Base-by-base conservation (phyloP, 2,113 vertebrate genomes). In the Lates calcarifer region DNA sequence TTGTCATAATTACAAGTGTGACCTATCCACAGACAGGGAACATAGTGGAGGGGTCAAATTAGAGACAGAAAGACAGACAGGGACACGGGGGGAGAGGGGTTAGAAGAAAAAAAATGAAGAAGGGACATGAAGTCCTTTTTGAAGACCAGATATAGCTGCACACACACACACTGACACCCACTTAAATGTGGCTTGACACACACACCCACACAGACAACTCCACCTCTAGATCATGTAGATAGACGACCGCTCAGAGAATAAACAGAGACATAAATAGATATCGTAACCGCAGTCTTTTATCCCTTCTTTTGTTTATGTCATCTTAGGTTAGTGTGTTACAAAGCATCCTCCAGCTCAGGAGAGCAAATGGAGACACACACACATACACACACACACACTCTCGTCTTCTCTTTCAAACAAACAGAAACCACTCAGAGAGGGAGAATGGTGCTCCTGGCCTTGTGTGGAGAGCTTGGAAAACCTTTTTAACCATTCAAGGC, bases 1-100 rank as follows among this genome's bases (percentile, higher is more conserved):
- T 69, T 84, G 89, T 88, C 91, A 89, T 86, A 82, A 90, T 90
- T 92, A 92, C 84, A 91, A 85, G 73, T 60, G 57, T 93, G 92
- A 93, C 92, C 91, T 92, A 91, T 92, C 61, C 77, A 29, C 85
- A 84, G 86, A 88, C 86, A 58, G 86, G 43, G 79, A 91, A 92
- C 90, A 92, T 20, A 82, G 69, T 15, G 63, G 31, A 69, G 11
- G 58, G 79, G 89, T 82, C 90, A 84, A 85, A 88, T 89, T 86
- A 85, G 71, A 89, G 89, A 65, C 56, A 5, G 70, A 79, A 4
- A 39, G 79, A 77, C 9, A 61, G 86, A 83, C 71, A 79, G 72
- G 24, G 77, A 87, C 78, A 87, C 3, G 15, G 65, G 58, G 15
- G 39, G 55, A 56, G 56, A 66, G 15, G 14, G 69, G 79, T 75